Evolutionary conservation across 2,888 invertebrate species (phyloP).

Genomic region (Metalampra italica): DNA sequence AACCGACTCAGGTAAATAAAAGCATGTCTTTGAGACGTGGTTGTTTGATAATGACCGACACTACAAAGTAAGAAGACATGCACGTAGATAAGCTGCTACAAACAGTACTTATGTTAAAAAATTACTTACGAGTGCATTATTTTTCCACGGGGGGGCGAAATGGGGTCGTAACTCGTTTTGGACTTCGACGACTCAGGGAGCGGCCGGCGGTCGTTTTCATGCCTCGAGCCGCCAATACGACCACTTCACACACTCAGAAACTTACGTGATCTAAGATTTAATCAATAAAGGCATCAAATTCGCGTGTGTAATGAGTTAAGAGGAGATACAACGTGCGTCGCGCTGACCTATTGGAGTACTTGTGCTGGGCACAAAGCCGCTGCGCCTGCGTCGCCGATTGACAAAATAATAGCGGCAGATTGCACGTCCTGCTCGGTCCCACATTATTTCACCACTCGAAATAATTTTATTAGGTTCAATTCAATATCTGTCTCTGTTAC

Average conservation of each 20-base stretch:
- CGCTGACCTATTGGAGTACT: slow-evolving; percentile 28
- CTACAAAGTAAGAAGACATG: neutral
- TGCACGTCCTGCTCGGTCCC: slow-evolving; percentile 58
- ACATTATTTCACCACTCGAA: slow-evolving; percentile 49
- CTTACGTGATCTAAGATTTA: neutral
- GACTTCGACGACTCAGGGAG: slow-evolving; percentile 14
- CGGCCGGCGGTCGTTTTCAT: slow-evolving; percentile 35
- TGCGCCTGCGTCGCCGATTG: slow-evolving; percentile 37
- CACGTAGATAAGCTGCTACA: neutral
- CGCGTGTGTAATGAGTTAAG: neutral
- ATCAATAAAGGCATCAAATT: too few relatives aligned
- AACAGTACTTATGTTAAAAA: neutral
- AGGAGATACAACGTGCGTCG: slow-evolving; percentile 23
- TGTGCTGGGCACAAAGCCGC: slow-evolving; percentile 29
- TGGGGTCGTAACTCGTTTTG: slow-evolving; percentile 14
- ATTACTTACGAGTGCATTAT: slow-evolving; percentile 47
- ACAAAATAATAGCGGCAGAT: slow-evolving; percentile 55
- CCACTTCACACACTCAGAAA: slow-evolving; percentile 11
- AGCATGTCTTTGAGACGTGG: too few relatives aligned
- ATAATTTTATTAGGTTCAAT: slow-evolving; percentile 37
- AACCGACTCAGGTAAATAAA: too few relatives aligned
- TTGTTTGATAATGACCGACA: too few relatives aligned
- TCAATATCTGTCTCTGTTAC: slow-evolving; percentile 11
- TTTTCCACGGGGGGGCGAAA: slow-evolving; percentile 26
- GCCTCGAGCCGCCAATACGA: slow-evolving; percentile 23